Conservation (phyloP, 2,888 invertebrate species). For the Agrotis clavis region DNA sequence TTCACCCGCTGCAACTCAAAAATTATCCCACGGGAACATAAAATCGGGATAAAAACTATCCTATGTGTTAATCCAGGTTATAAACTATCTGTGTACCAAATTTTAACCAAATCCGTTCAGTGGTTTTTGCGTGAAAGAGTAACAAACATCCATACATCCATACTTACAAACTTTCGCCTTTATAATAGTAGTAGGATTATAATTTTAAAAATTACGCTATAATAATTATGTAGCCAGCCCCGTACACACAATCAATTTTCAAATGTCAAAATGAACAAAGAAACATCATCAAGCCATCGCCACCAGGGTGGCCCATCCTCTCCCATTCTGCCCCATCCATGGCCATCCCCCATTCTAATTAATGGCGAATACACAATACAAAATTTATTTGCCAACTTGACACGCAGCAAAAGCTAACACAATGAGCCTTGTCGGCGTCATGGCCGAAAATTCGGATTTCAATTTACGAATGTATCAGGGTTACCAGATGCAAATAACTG, state of each 20-base stretch:
- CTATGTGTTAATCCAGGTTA: too few relatives aligned
- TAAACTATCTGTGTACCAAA: too few relatives aligned
- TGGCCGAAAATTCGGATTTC: slow-evolving; percentile 74
- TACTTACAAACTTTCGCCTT: too few relatives aligned
- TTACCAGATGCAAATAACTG: slow-evolving; percentile 28
- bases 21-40: too few relatives aligned
- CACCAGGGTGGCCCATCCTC: slow-evolving; percentile 9
- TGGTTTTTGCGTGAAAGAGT: too few relatives aligned
- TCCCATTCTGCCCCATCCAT: slow-evolving; percentile 9
- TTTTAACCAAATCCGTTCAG: too few relatives aligned
- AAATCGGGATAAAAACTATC: too few relatives aligned
- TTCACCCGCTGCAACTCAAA: too few relatives aligned
- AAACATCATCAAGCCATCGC: slow-evolving; percentile 38
- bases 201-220: too few relatives aligned
- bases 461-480: slow-evolving; percentile 62
- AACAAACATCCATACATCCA: too few relatives aligned
- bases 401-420: slow-evolving; percentile 72
- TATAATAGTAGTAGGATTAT: too few relatives aligned
- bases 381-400: slow-evolving; percentile 70
- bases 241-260: slow-evolving; percentile 6
- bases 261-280: slow-evolving; percentile 36
- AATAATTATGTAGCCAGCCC: too few relatives aligned
- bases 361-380: slow-evolving; percentile 65
- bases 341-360: slow-evolving; percentile 52
- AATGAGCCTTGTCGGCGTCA: slow-evolving; percentile 77